A percentile compares a stretch with the other conserved stretches of the same genome.
Evolutionary conservation across 2,113 vertebrate species (phyloP).

Genomic region (Pygoscelis adeliae): DNA sequence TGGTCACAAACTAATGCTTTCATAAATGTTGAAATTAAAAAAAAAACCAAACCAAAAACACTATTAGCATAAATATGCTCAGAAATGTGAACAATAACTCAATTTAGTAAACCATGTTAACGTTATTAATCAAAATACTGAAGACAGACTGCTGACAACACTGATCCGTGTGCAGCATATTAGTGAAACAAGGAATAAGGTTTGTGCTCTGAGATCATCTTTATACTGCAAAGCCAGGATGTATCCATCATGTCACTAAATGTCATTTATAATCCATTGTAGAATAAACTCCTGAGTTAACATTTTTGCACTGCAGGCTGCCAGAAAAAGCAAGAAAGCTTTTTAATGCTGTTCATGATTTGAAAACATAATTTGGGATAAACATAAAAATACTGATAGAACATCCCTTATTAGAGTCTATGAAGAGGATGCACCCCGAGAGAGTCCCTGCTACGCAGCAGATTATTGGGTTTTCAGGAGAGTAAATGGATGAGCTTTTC

Average conservation of each 20-base stretch:
- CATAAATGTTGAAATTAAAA: not conserved
- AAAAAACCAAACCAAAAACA: too few species aligned
- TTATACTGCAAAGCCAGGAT: not conserved
- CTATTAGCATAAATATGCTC: not conserved
- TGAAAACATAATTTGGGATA: not conserved
- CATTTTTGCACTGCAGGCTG: not conserved
- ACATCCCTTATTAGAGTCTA: not conserved
- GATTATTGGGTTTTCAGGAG: not conserved
- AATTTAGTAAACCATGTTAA: not conserved
- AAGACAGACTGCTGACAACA: not conserved
- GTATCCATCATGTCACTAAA: conserved; percentile 11
- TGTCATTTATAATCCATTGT: conserved; percentile 4
- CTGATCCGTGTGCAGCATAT: not conserved
- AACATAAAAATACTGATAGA: not conserved
- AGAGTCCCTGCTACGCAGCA: not conserved
- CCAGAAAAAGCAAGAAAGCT: not conserved
- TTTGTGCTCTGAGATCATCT: not conserved
- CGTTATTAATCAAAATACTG: not conserved
- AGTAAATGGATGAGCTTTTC: not conserved
- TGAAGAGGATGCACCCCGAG: not conserved
- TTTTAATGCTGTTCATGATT: not conserved
- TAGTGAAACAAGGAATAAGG: not conserved
- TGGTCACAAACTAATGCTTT: not conserved
- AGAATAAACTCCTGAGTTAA: conserved; percentile 6
- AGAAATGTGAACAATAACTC: not conserved